Base-by-base conservation (phyloP, 2,113 vertebrate species). In the Clarias macrocephalus region DNA sequence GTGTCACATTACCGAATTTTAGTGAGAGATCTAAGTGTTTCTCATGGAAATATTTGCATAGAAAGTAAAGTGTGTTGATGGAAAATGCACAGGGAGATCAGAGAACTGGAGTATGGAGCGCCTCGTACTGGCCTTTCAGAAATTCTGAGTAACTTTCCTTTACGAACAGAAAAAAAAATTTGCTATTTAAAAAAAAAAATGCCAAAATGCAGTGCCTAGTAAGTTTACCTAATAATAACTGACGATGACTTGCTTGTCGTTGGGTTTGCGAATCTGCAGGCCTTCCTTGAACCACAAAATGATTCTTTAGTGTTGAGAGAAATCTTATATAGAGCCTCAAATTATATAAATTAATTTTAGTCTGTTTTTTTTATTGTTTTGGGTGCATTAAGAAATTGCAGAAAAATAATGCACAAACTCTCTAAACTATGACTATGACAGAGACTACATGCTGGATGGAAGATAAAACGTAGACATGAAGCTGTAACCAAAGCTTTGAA, bases 401-500 rank as follows among this genome's bases (percentile, higher is more conserved):
- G 23, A 60, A 80, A 60, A 33, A 33, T 81, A 81, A 79, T 65
- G 30, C 25, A 87, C 48, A 75, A 77, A 57, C 70, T 77, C 56
- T 70, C 3, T 1, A 87, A 77, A 87, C 80, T n/a, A 87, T 79
- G 48, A 87, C 80, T n/a, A 87, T 79, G 48, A 87, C 65, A 75
- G 8, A 73, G 10, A 82, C 48, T 57, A 80, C 21, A 85, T 54
- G 3, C n/a, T 83, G 52, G 73, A 37, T 72, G 82, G 90, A 93
- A 88, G 90, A 89, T 90, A 79, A 82, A 86, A 77, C 65, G 73
- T 92, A 87, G 92, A 94, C 92, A 92, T 91, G 93, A 91, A 92
- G 94, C 93, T 93, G 93, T 92, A 95, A 95, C 93, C 94, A 94
- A 95, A 94, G 94, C 91, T 93, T 91, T 92, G 92, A 92, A 91